These are phyloP conservation scores for Philereme transversata DNA, from an alignment of 2,888 invertebrate species.

Conservation along the genomic window DNA sequence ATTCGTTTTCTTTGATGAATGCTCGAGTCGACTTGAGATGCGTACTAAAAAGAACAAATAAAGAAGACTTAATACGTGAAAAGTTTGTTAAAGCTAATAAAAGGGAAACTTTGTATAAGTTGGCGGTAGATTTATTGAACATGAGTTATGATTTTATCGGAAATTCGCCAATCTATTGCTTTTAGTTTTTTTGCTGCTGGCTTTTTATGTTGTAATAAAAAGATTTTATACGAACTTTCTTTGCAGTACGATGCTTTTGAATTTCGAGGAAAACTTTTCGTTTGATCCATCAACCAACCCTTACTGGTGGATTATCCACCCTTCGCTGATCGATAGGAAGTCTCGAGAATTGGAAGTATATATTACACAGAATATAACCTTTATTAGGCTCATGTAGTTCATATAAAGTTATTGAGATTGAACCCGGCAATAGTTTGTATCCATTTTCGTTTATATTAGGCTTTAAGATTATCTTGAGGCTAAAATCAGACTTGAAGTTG, in stretches of 20 bases:
- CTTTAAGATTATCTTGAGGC: not conserved
- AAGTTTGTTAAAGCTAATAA: constrained; percentile 35
- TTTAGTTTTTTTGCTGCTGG: constrained; percentile 4
- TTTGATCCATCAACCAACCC: not conserved
- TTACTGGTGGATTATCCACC: constrained; percentile 6
- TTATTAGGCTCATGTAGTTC: not conserved
- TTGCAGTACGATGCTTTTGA: not conserved
- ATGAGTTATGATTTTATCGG: constrained; percentile 25
- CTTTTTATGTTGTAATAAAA: constrained; percentile 7
- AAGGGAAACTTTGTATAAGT: constrained; percentile 31
- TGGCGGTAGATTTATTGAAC: constrained; percentile 24
- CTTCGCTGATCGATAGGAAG: not conserved
- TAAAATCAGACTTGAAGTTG: not conserved
- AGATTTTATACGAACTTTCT: no score
- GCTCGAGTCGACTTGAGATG: constrained; percentile 32
- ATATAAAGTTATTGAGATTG: not conserved
- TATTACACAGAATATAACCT: constrained; percentile 5
- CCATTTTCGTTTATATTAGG: not conserved
- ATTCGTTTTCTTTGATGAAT: constrained; percentile 41
- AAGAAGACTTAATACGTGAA: constrained; percentile 34
- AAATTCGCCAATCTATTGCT: constrained; percentile 20
- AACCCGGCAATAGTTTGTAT: not conserved
- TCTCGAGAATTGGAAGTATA: not conserved
- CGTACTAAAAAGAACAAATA: constrained; percentile 34
- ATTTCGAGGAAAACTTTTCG: constrained; percentile 6